Percentiles rank a stretch among this genome's conserved stretches.
phyloP scores from a whole-genome alignment of 2,888 invertebrate genomes.

The Tipula vernalis region DNA sequence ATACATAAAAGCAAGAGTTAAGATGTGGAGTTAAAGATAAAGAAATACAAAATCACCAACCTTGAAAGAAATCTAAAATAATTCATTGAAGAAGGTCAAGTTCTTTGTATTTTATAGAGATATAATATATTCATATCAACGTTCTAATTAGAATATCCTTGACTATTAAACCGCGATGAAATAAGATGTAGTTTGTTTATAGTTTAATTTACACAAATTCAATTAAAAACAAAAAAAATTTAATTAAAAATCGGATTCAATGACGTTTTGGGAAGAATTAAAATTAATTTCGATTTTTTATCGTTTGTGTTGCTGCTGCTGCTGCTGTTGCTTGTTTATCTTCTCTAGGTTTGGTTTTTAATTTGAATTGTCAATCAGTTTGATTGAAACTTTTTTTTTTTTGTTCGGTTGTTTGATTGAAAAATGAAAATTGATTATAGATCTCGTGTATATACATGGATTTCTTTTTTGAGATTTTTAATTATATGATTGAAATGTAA shows the following conservation, averaged over 20 bases:
- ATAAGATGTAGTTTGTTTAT: neutral
- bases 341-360: neutral
- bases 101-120: neutral
- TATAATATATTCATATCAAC: neutral
- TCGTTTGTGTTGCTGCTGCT: neutral
- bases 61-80: neutral
- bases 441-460: neutral
- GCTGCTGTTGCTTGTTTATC: neutral
- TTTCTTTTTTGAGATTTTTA: neutral
- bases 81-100: neutral
- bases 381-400: neutral
- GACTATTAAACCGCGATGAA: neutral
- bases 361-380: constrained; percentile 4
- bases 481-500: constrained; percentile 4
- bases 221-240: neutral
- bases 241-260: neutral
- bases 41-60: neutral
- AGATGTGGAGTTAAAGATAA: neutral
- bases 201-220: neutral
- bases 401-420: neutral
- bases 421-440: constrained; percentile 4
- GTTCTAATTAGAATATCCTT: constrained; percentile 4
- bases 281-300: neutral
- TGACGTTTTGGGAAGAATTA: neutral
- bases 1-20: neutral